These are phyloP conservation scores for Catocala fraxini DNA, from an alignment of 2,888 invertebrate species.

Conservation along the genomic window DNA sequence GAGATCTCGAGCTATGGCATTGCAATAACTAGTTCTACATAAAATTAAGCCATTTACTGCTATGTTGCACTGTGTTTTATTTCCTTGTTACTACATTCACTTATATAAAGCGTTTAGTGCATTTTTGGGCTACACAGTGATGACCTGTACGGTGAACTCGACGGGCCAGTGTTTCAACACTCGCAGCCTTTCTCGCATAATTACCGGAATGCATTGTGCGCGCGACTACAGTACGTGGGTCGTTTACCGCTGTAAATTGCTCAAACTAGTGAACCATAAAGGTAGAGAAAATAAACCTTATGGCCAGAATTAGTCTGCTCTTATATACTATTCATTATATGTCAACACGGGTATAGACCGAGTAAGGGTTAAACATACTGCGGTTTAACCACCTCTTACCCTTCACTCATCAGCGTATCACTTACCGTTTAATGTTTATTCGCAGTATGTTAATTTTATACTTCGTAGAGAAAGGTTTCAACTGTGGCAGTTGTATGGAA, in stretches of 20 bases:
- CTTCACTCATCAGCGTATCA: constrained; percentile 20
- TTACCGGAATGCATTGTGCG: constrained; percentile 81
- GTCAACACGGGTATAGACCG: constrained; percentile 15
- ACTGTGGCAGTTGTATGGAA: too few relatives aligned
- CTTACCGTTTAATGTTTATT: constrained; percentile 15
- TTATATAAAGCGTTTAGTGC: constrained; percentile 29
- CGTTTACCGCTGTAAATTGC: constrained; percentile 73
- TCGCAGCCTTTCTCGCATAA: constrained; percentile 76
- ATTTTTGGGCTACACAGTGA: constrained; percentile 42
- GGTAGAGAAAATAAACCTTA: constrained; percentile 62
- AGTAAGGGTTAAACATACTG: constrained; percentile 28
- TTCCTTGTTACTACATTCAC: too few relatives aligned
- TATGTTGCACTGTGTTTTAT: too few relatives aligned
- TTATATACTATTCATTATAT: constrained; percentile 33
- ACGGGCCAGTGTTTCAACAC: constrained; percentile 57
- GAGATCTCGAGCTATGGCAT: too few relatives aligned
- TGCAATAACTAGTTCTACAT: too few relatives aligned
- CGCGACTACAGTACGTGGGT: constrained; percentile 67
- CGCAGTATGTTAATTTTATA: background rate
- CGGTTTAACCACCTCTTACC: constrained; percentile 16
- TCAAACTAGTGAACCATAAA: constrained; percentile 67
- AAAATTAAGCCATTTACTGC: too few relatives aligned
- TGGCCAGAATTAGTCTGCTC: constrained; percentile 50
- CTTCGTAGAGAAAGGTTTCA: background rate
- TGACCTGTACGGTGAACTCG: constrained; percentile 40